These are phyloP conservation scores for Petaurus breviceps DNA, from an alignment of 2,113 vertebrate species.

Conservation along the genomic window DNA sequence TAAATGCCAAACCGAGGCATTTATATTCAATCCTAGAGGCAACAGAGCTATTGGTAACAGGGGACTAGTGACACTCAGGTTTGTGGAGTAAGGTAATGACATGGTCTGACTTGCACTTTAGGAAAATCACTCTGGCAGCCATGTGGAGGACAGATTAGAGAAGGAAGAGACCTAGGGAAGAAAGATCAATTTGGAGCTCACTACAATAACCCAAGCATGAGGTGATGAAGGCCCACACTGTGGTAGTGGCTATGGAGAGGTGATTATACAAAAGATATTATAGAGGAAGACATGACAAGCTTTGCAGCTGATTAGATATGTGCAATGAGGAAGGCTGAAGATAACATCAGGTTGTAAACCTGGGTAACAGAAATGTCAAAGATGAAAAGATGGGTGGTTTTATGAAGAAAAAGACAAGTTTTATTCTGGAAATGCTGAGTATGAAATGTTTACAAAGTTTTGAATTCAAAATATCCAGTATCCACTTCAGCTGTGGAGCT, in stretches of 20 bases:
- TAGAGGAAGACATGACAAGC: background rate
- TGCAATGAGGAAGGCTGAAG: background rate
- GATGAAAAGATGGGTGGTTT: background rate
- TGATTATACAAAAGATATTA: background rate
- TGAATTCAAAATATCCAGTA: background rate
- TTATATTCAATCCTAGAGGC: background rate
- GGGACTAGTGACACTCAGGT: background rate
- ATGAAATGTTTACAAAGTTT: background rate
- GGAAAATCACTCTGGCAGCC: background rate
- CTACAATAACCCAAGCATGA: background rate
- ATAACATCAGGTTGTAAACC: background rate
- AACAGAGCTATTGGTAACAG: background rate
- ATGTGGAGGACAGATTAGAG: background rate
- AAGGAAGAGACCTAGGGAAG: background rate
- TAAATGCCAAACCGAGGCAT: background rate
- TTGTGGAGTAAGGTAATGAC: background rate
- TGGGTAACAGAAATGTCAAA: background rate
- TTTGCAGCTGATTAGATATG: background rate
- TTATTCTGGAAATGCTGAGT: background rate
- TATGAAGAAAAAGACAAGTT: background rate
- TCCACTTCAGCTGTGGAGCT: background rate
- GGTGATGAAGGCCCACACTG: background rate
- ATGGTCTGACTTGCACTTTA: background rate
- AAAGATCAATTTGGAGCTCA: background rate
- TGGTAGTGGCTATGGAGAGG: background rate